Evolutionary conservation across 2,797 vertebrate genomes (phyloP), one percentile per base, ranked within the genome.

Genomic region (Lacerta agilis): DNA sequence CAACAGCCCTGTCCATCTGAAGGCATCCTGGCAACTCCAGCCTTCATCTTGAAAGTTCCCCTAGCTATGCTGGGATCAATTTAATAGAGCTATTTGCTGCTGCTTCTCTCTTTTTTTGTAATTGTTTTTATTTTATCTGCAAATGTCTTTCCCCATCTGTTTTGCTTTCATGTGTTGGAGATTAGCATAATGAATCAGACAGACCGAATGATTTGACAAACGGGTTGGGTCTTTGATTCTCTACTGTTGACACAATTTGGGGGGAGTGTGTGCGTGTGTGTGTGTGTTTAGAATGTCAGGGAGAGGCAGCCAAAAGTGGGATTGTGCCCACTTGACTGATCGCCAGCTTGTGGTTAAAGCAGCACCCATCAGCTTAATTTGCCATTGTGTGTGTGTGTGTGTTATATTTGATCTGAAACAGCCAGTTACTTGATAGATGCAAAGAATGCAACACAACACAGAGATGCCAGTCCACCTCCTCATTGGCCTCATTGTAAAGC

Each of bases 151-250:
- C 86, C 27, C 96, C 96, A 96, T 97, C 96, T 97, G 97, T 94
- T 96, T 95, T 93, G 91, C 91, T 97, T 94, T 95, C 95, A 93
- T 82, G 90, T 92, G 95, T 91, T 87, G 93, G 90, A 90, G 93
- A 97, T 96, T 97, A 97, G 96, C 96, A 96, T 97, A 96, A 97
- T 95, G 92, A 96, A 96, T 91, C 91, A 96, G 94, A 92, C 93
- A 93, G 89, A 94, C 91, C 91, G 93, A 91, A 96, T 25, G 97
- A 97, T 95, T 97, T 96, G 95, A 94, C 85, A 93, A 96, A 96
- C 93, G 91, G 87, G 85, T 94, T 93, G 92, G 91, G 94, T 90
- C 90, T 93, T 85, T 83, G 91, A 92, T 92, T 94, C 91, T 88
- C 87, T 93, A 93, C 90, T 94, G 87, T 92, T 91, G 87, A 89